Evolutionary conservation across 2,113 vertebrate genomes (phyloP).

Genomic region (Morone saxatilis): DNA sequence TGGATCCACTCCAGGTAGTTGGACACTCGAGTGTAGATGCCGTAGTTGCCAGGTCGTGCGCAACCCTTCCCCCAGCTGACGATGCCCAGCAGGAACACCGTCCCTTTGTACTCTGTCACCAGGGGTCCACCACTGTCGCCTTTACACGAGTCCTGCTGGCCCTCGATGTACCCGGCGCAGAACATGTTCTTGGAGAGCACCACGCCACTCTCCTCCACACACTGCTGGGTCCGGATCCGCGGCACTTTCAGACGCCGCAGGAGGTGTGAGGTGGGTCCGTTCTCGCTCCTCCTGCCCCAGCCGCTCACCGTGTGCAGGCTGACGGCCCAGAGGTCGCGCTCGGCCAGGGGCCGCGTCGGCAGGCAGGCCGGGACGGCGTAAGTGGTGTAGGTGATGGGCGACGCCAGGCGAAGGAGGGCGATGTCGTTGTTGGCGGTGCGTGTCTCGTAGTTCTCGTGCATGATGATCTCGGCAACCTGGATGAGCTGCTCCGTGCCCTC

Average conservation of each 20-base stretch:
- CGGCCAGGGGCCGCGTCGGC: constrained; percentile 84
- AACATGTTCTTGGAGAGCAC: constrained; percentile 93
- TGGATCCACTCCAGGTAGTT: constrained; percentile 90
- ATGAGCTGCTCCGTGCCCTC: constrained; percentile 89
- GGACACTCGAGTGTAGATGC: constrained; percentile 94
- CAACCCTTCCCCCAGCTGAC: constrained; percentile 98
- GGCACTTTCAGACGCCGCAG: constrained; percentile 89
- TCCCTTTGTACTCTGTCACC: constrained; percentile 88
- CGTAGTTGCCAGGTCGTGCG: constrained; percentile 87
- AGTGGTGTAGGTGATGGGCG: constrained; percentile 78
- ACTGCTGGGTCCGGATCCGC: constrained; percentile 88
- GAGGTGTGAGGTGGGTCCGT: constrained; percentile 84
- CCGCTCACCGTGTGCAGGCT: constrained; percentile 89
- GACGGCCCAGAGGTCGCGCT: constrained; percentile 83
- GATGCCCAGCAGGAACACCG: constrained; percentile 91
- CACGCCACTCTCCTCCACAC: constrained; percentile 81
- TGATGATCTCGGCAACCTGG: constrained; percentile 70
- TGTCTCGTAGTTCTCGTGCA: constrained; percentile 83
- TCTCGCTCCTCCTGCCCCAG: constrained; percentile 90
- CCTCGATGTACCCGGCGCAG: constrained; percentile 92
- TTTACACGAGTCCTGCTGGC: constrained; percentile 90
- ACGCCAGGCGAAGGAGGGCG: constrained; percentile 85
- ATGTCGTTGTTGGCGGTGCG: constrained; percentile 87
- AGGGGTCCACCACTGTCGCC: constrained; percentile 96
- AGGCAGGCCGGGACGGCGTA: constrained; percentile 90